These are phyloP conservation scores for Corvus hawaiiensis DNA, from an alignment of 2,113 vertebrate genomes.

Conservation along the genomic window DNA sequence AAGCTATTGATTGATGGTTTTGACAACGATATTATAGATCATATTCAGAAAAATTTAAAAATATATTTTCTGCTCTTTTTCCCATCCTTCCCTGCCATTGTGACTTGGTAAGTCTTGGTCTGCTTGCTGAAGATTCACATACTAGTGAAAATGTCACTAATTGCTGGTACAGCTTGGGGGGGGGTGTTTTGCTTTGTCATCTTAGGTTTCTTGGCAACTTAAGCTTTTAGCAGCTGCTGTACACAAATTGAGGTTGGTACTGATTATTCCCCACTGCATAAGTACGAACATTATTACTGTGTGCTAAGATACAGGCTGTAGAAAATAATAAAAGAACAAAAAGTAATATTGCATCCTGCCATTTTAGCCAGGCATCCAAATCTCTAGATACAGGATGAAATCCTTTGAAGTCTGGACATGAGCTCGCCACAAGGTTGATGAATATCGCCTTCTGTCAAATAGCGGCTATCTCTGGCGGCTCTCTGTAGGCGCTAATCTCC, in stretches of 20 bases:
- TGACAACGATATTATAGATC: not conserved
- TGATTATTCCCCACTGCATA: not conserved
- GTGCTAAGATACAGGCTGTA: not conserved
- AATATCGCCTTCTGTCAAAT: not conserved
- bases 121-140: not conserved
- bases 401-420: not conserved
- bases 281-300: not conserved
- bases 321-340: not conserved
- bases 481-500: conserved; percentile 28
- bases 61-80: not conserved
- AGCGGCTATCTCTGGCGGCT: not conserved
- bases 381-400: not conserved
- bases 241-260: not conserved
- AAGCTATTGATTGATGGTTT: not conserved
- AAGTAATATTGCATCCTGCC: not conserved
- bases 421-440: not conserved
- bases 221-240: not conserved
- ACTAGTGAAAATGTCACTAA: not conserved
- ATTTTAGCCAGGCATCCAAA: not conserved
- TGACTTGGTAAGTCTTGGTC: not conserved
- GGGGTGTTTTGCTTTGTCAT: not conserved
- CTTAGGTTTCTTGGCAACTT: not conserved
- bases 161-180: not conserved
- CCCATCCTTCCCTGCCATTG: not conserved
- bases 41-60: not conserved